phyloP scores from a whole-genome alignment of 2,113 vertebrate species.

The Crocuta crocuta region DNA sequence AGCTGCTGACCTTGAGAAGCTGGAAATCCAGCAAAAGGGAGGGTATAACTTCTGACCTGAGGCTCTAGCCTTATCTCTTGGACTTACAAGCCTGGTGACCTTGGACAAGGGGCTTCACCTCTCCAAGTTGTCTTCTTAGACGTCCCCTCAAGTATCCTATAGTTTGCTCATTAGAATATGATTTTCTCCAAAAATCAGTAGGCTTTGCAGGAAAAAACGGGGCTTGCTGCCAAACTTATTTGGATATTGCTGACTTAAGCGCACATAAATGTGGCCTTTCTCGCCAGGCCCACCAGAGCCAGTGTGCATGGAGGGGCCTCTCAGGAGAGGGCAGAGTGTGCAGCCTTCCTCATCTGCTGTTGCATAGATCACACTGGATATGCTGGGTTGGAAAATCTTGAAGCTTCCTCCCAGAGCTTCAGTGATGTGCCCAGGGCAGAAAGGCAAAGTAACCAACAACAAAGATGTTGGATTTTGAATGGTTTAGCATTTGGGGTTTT shows the following conservation, averaged over 20 bases:
- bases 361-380: neutral
- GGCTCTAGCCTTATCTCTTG: neutral
- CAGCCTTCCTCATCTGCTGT: neutral
- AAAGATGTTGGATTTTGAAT: neutral
- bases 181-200: neutral
- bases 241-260: neutral
- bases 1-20: constrained; percentile 42
- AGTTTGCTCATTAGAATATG: neutral
- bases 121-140: neutral
- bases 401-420: neutral
- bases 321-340: neutral
- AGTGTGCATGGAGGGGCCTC: neutral
- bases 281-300: neutral
- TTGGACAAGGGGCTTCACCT: neutral
- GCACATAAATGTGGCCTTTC: neutral
- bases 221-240: neutral
- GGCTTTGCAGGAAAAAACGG: neutral
- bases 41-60: neutral
- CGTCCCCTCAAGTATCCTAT: neutral
- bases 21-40: neutral
- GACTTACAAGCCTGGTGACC: neutral
- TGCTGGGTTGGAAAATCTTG: neutral
- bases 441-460: neutral
- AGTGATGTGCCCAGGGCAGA: neutral
- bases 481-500: neutral